Conservation (phyloP, 2,888 invertebrate genomes). For the Ormyrus rosae region DNA sequence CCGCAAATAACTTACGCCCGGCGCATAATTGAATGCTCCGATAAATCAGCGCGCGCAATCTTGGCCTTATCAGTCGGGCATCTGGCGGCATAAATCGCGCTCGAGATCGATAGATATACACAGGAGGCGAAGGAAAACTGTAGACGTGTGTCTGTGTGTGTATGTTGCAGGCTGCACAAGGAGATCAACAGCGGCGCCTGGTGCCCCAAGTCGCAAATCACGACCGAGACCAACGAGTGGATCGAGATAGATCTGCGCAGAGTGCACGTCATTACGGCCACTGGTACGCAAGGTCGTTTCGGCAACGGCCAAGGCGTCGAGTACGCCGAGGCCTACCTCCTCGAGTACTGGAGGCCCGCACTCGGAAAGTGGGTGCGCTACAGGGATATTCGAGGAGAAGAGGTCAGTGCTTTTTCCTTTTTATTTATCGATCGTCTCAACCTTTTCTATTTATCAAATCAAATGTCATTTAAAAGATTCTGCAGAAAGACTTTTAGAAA, state of each 20-base stretch:
- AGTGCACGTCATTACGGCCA: slow-evolving; percentile 88
- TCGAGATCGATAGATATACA: background rate
- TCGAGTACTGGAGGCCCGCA: slow-evolving; percentile 90
- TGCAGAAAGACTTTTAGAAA: background rate
- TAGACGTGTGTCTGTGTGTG: background rate
- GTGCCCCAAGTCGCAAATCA: slow-evolving; percentile 91
- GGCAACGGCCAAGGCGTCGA: slow-evolving; percentile 94
- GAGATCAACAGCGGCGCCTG: slow-evolving; percentile 93
- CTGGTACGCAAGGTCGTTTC: slow-evolving; percentile 91
- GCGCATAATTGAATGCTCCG: slow-evolving; percentile 5
- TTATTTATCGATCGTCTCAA: background rate
- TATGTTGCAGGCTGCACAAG: slow-evolving; percentile 83
- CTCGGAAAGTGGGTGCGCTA: slow-evolving; percentile 90
- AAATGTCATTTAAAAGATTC: background rate
- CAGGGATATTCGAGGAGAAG: slow-evolving; percentile 83
- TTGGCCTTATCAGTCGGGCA: background rate
- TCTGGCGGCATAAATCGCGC: slow-evolving; percentile 36
- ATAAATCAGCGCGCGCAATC: slow-evolving; percentile 34
- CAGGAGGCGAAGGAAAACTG: background rate
- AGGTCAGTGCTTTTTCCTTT: slow-evolving; percentile 78
- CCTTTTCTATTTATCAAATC: too few relatives aligned
- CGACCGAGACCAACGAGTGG: slow-evolving; percentile 87
- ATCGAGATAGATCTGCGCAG: slow-evolving; percentile 87
- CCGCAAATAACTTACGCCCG: slow-evolving; percentile 9
- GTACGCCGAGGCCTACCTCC: slow-evolving; percentile 88